Evolutionary conservation across 1,140 invertebrate species (phyloP).

Genomic region (Scylla paramamosain): DNA sequence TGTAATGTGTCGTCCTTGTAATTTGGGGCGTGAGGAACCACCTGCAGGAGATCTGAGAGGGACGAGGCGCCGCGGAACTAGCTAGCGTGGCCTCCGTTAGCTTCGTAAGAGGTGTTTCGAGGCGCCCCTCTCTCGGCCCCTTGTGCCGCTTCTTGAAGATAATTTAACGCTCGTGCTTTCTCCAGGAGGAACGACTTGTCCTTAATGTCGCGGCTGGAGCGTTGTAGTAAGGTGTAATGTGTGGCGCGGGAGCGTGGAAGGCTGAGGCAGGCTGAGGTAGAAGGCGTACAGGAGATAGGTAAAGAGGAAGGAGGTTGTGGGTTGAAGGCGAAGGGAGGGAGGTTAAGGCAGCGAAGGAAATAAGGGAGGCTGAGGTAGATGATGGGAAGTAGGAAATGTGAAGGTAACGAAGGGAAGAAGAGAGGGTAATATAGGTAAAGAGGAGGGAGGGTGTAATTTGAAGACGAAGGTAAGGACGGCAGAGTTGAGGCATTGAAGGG

Average conservation of each 20-base stretch:
- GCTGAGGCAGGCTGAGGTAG: neutral
- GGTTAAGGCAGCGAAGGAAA: neutral
- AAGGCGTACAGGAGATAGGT: neutral
- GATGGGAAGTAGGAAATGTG: no score
- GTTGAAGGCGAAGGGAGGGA: no score
- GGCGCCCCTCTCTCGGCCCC: neutral
- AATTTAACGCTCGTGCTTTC: neutral
- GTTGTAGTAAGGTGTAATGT: neutral
- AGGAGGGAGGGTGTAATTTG: no score
- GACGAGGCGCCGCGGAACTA: neutral
- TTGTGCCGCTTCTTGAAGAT: neutral
- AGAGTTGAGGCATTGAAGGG: neutral
- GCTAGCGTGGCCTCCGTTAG: neutral
- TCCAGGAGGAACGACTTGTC: neutral
- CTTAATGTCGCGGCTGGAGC: neutral
- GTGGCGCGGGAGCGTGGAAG: neutral
- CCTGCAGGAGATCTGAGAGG: neutral
- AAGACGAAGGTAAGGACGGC: no score
- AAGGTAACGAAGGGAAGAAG: neutral
- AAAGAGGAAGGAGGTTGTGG: no score
- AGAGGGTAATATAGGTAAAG: no score
- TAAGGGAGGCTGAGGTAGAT: neutral
- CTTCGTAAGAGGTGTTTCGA: neutral
- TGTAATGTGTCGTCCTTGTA: neutral
- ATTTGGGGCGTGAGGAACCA: neutral